Percentiles rank a stretch among this genome's conserved stretches.
These are phyloP conservation scores for Lasioglossum albipes DNA, from an alignment of 1,140 invertebrate genomes.

Conservation along the genomic window DNA sequence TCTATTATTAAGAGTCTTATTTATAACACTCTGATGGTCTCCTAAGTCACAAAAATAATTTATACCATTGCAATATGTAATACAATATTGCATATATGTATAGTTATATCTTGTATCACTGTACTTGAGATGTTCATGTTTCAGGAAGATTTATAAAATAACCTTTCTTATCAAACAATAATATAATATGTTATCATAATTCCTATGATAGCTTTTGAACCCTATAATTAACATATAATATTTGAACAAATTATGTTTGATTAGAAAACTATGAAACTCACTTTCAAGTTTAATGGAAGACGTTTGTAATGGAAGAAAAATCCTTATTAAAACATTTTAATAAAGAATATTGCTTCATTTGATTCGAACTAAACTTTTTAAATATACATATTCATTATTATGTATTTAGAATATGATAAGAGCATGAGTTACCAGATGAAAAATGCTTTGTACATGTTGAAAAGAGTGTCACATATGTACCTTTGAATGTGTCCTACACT, in stretches of 20 bases:
- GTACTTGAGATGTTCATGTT: too few species aligned
- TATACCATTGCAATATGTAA: too few species aligned
- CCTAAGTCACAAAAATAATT: too few species aligned
- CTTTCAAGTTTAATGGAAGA: slow-evolving; percentile 14
- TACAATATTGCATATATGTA: too few species aligned
- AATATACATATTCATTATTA: neutral
- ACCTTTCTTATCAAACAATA: too few species aligned
- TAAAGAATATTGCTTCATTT: neutral
- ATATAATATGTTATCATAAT: too few species aligned
- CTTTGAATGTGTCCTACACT: neutral
- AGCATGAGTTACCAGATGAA: slow-evolving; percentile 27
- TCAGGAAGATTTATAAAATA: too few species aligned
- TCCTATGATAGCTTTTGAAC: neutral
- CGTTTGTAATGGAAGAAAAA: neutral
- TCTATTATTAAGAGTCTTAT: too few species aligned
- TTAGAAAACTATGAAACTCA: too few species aligned
- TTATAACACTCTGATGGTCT: too few species aligned
- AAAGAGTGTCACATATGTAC: slow-evolving; percentile 6
- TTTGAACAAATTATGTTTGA: neutral
- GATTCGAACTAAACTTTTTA: neutral
- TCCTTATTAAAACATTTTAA: neutral
- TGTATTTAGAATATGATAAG: neutral
- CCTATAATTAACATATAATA: neutral
- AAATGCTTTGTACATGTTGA: slow-evolving; percentile 10
- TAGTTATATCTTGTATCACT: too few species aligned